These are phyloP conservation scores for Myoxocephalus aenaeus DNA, from an alignment of 2,797 vertebrate species.

Conservation along the genomic window DNA sequence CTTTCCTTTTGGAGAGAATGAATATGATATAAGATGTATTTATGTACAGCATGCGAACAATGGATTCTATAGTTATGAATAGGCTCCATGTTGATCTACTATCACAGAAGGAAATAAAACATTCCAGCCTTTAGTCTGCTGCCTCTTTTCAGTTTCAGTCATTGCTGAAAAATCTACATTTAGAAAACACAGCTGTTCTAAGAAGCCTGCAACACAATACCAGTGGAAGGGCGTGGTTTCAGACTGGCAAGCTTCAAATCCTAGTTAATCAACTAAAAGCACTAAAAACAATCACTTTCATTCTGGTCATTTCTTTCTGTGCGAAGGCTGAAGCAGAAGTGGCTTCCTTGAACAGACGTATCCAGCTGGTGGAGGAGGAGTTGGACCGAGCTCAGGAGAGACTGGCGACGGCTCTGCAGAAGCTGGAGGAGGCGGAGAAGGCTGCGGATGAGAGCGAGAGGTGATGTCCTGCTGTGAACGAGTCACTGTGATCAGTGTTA, in stretches of 20 bases:
- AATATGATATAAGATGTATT: not conserved
- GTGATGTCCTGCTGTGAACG: conserved; percentile 68
- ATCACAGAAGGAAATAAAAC: not conserved
- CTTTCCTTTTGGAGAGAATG: not conserved
- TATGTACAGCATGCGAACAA: not conserved
- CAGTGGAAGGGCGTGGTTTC: not conserved
- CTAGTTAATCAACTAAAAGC: not conserved
- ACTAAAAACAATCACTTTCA: not conserved
- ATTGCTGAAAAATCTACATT: conserved; percentile 45
- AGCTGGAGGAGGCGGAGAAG: conserved; percentile 96
- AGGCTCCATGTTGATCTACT: not conserved
- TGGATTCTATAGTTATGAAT: not conserved
- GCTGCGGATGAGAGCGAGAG: conserved; percentile 96
- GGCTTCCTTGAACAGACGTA: conserved; percentile 94
- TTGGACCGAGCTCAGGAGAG: conserved; percentile 96
- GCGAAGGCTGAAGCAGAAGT: conserved; percentile 88
- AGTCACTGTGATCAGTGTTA: not conserved
- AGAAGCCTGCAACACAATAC: conserved; percentile 6
- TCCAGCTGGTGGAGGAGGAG: conserved; percentile 98
- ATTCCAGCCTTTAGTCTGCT: not conserved
- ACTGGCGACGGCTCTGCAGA: conserved; percentile 94
- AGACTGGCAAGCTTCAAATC: not conserved
- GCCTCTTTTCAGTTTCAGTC: not conserved
- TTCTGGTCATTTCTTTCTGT: not conserved
- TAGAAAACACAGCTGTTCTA: conserved; percentile 67